Evolutionary conservation across 2,797 vertebrate species (phyloP).

Genomic region (Rhyacichthys aspro): DNA sequence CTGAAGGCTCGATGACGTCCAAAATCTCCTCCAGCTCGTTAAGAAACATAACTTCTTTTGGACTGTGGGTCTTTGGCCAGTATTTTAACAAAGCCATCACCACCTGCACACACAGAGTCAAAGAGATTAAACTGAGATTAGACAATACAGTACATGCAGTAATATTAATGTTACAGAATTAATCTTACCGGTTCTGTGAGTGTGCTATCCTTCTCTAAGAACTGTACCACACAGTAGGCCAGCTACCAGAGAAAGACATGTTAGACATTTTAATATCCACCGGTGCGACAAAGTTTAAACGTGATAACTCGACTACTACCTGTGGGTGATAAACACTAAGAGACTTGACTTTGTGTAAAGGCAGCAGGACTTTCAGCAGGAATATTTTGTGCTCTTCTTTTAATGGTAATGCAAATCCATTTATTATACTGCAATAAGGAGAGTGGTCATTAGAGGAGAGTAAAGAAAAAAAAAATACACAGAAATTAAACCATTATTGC

Average conservation of each 20-base stretch:
- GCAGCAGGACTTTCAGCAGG: conserved; percentile 95
- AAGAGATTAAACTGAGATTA: not conserved
- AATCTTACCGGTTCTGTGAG: conserved; percentile 95
- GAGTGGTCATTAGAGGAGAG: not conserved
- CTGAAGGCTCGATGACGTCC: conserved; percentile 96
- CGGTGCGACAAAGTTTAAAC: not conserved
- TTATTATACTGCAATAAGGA: conserved; percentile 89
- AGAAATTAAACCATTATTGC: not conserved
- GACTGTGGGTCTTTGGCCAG: conserved; percentile 99
- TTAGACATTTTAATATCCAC: not conserved
- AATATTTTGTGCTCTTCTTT: conserved; percentile 99
- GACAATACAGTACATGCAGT: not conserved
- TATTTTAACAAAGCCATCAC: conserved; percentile 98
- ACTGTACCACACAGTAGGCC: conserved; percentile 99
- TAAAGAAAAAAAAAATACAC: not conserved
- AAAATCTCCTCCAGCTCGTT: conserved; percentile 98
- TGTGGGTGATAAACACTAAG: conserved; percentile 98
- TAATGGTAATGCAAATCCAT: conserved; percentile 98
- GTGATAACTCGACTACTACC: conserved; percentile 70
- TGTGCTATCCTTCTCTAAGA: conserved; percentile 99
- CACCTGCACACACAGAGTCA: conserved; percentile 77
- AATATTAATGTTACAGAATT: conserved; percentile 1
- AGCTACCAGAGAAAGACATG: conserved; percentile 75
- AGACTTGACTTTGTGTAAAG: conserved; percentile 99
- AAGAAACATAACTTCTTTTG: conserved; percentile 99